These are phyloP conservation scores for Drosophila affinis DNA, from an alignment of 2,888 invertebrate genomes.

Conservation along the genomic window DNA sequence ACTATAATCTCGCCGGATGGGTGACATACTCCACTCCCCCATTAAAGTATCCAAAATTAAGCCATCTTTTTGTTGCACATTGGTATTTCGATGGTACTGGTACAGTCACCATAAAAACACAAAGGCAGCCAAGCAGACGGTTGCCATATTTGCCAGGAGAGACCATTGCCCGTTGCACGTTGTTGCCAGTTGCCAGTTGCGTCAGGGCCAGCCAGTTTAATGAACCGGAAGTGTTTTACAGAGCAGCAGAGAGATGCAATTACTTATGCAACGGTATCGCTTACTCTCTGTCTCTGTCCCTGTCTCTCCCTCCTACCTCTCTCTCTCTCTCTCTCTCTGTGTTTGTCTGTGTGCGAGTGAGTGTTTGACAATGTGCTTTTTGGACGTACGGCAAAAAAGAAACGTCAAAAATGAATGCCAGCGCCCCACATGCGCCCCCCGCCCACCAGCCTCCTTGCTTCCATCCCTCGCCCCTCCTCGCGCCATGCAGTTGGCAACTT, in stretches of 20 bases:
- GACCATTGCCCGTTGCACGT: constrained; percentile 1
- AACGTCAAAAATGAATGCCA: constrained; percentile 60
- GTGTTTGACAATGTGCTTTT: constrained; percentile 44
- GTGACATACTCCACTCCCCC: too few species aligned
- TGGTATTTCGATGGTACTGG: too few species aligned
- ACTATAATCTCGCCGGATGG: too few species aligned
- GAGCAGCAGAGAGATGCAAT: constrained; percentile 55
- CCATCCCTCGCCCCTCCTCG: background rate
- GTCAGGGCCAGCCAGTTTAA: constrained; percentile 52
- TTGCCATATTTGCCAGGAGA: constrained; percentile 7
- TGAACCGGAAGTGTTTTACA: constrained; percentile 74
- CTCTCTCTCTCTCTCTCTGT: background rate
- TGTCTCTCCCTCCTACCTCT: background rate
- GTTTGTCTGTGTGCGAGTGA: constrained; percentile 2
- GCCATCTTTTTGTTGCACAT: too few species aligned
- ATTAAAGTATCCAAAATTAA: background rate
- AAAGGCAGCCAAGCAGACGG: constrained; percentile 12
- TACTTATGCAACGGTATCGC: constrained; percentile 39
- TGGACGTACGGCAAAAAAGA: constrained; percentile 41
- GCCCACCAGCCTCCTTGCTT: background rate
- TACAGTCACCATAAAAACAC: constrained; percentile 1
- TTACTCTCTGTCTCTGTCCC: background rate
- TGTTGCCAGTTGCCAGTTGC: constrained; percentile 29
- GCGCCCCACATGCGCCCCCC: constrained; percentile 31
- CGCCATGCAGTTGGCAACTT: background rate